Base-by-base conservation (phyloP, 2,113 vertebrate species). In the Cynoglossus semilaevis region DNA sequence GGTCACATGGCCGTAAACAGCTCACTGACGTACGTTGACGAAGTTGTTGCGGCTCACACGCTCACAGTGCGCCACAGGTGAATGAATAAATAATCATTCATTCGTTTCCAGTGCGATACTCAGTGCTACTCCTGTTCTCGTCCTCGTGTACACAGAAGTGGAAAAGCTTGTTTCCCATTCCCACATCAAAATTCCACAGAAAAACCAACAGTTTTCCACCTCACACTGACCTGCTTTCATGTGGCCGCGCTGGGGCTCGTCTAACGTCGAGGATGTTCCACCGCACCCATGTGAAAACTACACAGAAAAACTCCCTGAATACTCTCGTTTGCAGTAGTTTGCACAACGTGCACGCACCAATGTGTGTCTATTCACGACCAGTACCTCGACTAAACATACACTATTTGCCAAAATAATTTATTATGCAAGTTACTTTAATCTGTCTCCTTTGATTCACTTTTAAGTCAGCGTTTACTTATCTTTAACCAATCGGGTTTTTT, bases 131-230 rank as follows among this genome's bases (percentile, higher is more conserved):
- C 84, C 79, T 79, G 80, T 87, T 84, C 72, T 82, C 74, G 77
- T 84, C 85, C 78, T 75, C 79, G 56, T 85, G 77, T 84, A 29
- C 22, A 29, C 22, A 83, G 87, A 85, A 88, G 80, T 80, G 80
- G 82, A 86, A 85, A 87, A 90, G 87, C 79, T 87, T 88, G 89
- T 88, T 90, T 89, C 84, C 72, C 81, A 85, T 87, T 87, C 84
- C 82, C 82, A 83, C 85, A 89, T 88, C 82, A 89, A 89, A 87
- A 90, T 88, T 88, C 87, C 81, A 74, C 72, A 29, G 22, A 29
- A 29, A 29, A 29, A 29, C 22, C 22, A 29, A 29, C 22, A 29
- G 22, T 29, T 29, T 29, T 29, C 22, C 22, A 29, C 22, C 84
- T 90, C 80, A 81, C 73, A 74, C 70, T 84, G 83, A 83, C 67